Percentiles rank a stretch among this genome's conserved stretches.
These are phyloP conservation scores for Labeo catla DNA, from an alignment of 2,113 vertebrate species.

Conservation along the genomic window DNA sequence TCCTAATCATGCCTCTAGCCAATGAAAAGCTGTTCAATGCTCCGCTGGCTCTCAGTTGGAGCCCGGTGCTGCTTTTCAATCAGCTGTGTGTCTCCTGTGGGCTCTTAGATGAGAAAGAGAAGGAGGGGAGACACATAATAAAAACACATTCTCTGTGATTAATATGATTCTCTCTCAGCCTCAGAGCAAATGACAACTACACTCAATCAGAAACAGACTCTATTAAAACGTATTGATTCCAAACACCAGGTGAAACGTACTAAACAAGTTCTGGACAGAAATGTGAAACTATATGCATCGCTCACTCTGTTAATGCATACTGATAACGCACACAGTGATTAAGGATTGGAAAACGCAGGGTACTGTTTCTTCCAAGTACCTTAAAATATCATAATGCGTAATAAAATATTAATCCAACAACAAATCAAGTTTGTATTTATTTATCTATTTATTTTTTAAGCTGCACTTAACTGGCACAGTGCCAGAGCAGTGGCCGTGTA, in stretches of 20 bases:
- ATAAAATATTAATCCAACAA: too few relatives aligned
- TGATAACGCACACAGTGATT: neutral
- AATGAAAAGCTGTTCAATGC: conserved; percentile 44
- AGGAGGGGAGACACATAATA: conserved; percentile 34
- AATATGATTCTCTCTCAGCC: conserved; percentile 47
- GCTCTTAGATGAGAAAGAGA: neutral
- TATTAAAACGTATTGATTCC: conserved; percentile 59
- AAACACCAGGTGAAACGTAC: neutral
- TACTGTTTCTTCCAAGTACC: too few relatives aligned
- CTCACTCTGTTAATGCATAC: neutral
- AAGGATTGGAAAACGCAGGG: neutral
- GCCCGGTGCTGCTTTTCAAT: conserved; percentile 48
- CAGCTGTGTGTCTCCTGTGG: conserved; percentile 28
- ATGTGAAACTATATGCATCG: neutral
- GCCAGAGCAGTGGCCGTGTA: too few relatives aligned
- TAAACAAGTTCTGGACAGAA: neutral
- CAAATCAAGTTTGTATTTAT: too few relatives aligned
- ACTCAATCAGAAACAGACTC: conserved; percentile 54
- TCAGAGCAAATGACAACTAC: conserved; percentile 48
- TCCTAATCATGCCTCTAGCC: conserved; percentile 38
- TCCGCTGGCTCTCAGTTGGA: conserved; percentile 31
- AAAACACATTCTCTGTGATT: conserved; percentile 51
- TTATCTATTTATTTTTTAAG: too few relatives aligned
- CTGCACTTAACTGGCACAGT: too few relatives aligned
- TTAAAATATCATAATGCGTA: too few relatives aligned